Evolutionary conservation across 2,888 invertebrate species (phyloP), one percentile per base, ranked within the genome.

Genomic region (Linnaemya tessellans): DNA sequence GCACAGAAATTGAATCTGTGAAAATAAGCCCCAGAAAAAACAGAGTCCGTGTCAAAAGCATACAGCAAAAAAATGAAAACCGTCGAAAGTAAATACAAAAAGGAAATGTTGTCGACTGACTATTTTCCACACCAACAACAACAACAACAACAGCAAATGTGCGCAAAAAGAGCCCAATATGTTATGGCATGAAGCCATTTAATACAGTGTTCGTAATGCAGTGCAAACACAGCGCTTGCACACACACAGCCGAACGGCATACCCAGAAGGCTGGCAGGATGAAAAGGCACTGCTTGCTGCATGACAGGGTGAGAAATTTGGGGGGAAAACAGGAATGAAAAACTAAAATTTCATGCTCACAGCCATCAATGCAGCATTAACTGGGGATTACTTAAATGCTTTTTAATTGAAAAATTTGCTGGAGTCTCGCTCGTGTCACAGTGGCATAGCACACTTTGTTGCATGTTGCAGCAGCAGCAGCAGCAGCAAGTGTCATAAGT

Each of bases 351-450:
- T 68, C 73, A 68, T 56, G 73, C 84, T 74, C 74, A 56, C 62
- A 78, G 78, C 41, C 64, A 62, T 78, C 46, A 54, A n/a, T 38
- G 35, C 43, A 43, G 71, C 30, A 71, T 68, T 68, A 56, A 68
- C 41, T 73, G 74, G 41, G 90, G 90, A 90, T 90, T 90, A 90
- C 90, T 90, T 89, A 90, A 90, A 90, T 90, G 90, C 88, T 90
- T 90, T 90, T 90, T 90, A 90, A 90, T 90, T 90, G 90, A 90
- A 87, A 90, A 89, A 89, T 89, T 90, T 88, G 30, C n/a, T 54
- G 25, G 11, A 64, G 56, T 56, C 35, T 64, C 64, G 49, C 35
- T 58, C 25, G 10, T 49, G 18, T n/a, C 20, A 15, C 46, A 56
- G 10, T 25, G 22, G 46, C 20, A 9, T 9, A 41, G 9, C 20